Conservation (phyloP, 2,113 vertebrate species). For the Colistium nudipinnis region DNA sequence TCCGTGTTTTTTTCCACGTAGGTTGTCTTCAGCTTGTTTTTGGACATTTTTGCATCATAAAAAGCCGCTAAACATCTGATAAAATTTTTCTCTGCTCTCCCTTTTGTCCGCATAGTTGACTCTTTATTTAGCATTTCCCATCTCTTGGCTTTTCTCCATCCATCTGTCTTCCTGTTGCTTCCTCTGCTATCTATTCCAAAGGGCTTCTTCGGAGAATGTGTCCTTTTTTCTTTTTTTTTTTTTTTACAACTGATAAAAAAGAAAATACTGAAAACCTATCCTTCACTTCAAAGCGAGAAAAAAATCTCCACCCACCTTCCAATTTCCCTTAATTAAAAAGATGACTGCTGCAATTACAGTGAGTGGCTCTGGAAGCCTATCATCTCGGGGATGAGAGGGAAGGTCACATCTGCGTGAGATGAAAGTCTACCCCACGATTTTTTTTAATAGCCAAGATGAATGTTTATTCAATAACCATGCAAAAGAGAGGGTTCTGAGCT, state of each 20-base stretch:
- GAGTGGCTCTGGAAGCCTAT: conserved; percentile 63
- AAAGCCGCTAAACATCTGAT: conserved; percentile 18
- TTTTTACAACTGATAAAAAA: conserved; percentile 63
- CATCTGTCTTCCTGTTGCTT: conserved; percentile 12
- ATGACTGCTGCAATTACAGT: conserved; percentile 69
- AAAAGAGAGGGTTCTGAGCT: conserved; percentile 11
- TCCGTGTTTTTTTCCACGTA: background rate
- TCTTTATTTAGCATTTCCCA: conserved; percentile 51
- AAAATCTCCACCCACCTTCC: conserved; percentile 36
- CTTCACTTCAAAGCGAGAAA: conserved; percentile 77
- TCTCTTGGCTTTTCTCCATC: conserved; percentile 37
- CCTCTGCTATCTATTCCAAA: conserved; percentile 26
- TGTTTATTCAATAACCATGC: conserved; percentile 52
- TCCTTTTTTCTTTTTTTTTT: no score
- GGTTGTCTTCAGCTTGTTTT: background rate
- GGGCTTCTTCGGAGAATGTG: conserved; percentile 34
- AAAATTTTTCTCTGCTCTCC: conserved; percentile 33
- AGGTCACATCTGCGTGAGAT: conserved; percentile 75
- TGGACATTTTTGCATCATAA: conserved; percentile 2
- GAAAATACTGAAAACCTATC: conserved; percentile 51
- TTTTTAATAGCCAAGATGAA: conserved; percentile 55
- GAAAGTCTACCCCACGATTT: conserved; percentile 63
- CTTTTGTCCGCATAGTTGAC: conserved; percentile 40
- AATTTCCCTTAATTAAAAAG: conserved; percentile 77
- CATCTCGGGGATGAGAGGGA: conserved; percentile 61